These are phyloP conservation scores for Pharmacophagus antenor DNA, from an alignment of 2,888 invertebrate species.

Conservation along the genomic window DNA sequence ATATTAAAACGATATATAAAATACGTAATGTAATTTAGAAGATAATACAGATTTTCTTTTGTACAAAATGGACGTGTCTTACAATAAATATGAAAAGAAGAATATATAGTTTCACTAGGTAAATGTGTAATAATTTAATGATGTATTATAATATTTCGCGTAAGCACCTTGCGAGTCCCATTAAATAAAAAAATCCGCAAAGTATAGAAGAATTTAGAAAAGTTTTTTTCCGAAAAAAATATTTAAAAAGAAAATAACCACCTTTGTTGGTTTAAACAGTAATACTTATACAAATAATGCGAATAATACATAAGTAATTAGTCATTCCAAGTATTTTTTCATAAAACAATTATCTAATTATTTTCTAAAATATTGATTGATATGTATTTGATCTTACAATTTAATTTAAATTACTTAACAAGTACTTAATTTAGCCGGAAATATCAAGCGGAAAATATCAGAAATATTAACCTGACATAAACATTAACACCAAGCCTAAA, in stretches of 20 bases:
- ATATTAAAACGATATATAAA: not conserved
- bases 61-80: conserved; percentile 21
- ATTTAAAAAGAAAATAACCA: not conserved
- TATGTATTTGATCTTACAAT: conserved; percentile 26
- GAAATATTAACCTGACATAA: conserved; percentile 14
- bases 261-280: not conserved
- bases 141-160: not conserved
- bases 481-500: conserved; percentile 22
- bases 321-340: not conserved
- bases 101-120: not conserved
- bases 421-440: conserved; percentile 9
- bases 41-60: not conserved
- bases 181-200: not conserved
- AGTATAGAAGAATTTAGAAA: not conserved
- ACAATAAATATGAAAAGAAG: conserved; percentile 2
- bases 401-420: conserved; percentile 21
- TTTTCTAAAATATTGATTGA: conserved; percentile 13
- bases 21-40: not conserved
- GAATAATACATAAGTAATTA: not conserved
- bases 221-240: not conserved
- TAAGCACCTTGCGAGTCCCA: not conserved
- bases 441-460: conserved; percentile 22
- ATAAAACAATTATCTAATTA: conserved; percentile 27
- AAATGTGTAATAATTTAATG: not conserved
- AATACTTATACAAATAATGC: not conserved